These are phyloP conservation scores for Ranitomeya variabilis DNA, from an alignment of 2,113 vertebrate species.

Conservation along the genomic window DNA sequence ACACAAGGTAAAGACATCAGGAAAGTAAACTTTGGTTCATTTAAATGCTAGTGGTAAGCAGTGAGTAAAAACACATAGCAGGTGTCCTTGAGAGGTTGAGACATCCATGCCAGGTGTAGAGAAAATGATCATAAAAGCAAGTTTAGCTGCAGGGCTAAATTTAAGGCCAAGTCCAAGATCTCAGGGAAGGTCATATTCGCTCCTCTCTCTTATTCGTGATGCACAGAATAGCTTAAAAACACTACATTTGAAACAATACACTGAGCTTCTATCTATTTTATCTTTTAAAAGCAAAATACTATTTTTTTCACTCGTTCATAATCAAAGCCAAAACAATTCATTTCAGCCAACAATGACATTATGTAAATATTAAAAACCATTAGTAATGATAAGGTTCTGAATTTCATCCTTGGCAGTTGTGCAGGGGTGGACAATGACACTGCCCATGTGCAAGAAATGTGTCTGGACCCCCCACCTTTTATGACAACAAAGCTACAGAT, in stretches of 20 bases:
- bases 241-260: not conserved
- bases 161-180: conserved; percentile 21
- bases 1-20: not conserved
- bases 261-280: not conserved
- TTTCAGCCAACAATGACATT: too few relatives aligned
- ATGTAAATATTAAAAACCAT: too few relatives aligned
- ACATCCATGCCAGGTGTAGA: not conserved
- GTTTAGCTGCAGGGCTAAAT: conserved; percentile 34
- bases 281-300: not conserved
- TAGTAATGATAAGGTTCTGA: too few relatives aligned
- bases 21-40: conserved; percentile 1
- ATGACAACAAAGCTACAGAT: too few relatives aligned
- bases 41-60: conserved; percentile 19
- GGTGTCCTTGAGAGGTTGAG: conserved; percentile 16
- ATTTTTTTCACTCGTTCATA: not conserved
- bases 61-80: not conserved
- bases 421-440: too few relatives aligned
- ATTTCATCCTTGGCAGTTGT: too few relatives aligned
- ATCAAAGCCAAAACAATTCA: too few relatives aligned
- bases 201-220: not conserved
- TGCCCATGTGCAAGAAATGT: too few relatives aligned
- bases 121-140: conserved; percentile 28
- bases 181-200: conserved; percentile 4
- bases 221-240: not conserved
- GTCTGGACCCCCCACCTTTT: too few relatives aligned